A percentile compares a stretch with the other conserved stretches of the same genome.
These are phyloP conservation scores for Riparia riparia DNA, from an alignment of 2,113 vertebrate species.

Conservation along the genomic window DNA sequence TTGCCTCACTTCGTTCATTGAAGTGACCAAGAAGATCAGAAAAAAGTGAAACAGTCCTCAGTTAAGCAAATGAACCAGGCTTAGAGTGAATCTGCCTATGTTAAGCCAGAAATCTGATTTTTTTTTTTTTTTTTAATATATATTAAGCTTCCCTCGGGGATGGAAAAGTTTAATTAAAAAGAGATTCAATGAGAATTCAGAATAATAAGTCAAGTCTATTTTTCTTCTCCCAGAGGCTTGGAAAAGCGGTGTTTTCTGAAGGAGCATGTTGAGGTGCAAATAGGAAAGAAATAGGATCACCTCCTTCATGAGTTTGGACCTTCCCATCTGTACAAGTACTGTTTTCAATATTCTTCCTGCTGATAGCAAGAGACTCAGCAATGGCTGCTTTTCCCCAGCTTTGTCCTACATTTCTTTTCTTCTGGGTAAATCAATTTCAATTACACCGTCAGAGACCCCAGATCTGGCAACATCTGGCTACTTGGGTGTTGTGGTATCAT, in stretches of 20 bases:
- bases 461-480: neutral
- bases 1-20: neutral
- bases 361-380: neutral
- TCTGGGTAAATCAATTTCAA: neutral
- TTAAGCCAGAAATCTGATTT: slow-evolving; percentile 1
- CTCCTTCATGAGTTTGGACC: neutral
- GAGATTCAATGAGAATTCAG: neutral
- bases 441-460: neutral
- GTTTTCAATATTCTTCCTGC: neutral
- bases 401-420: neutral
- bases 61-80: neutral
- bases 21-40: slow-evolving; percentile 19
- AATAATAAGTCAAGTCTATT: neutral
- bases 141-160: neutral
- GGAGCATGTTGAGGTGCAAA: neutral
- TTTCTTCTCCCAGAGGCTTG: neutral
- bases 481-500: neutral
- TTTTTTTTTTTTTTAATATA: neutral
- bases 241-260: neutral
- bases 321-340: neutral
- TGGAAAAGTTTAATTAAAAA: slow-evolving; percentile 47
- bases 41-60: neutral
- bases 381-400: neutral
- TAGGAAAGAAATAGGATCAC: neutral
- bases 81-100: neutral